Percentiles rank a stretch among this genome's conserved stretches.
Conservation (phyloP, 37 sponge, comb jelly and placozoan species). For the Theonella swinhoei region DNA sequence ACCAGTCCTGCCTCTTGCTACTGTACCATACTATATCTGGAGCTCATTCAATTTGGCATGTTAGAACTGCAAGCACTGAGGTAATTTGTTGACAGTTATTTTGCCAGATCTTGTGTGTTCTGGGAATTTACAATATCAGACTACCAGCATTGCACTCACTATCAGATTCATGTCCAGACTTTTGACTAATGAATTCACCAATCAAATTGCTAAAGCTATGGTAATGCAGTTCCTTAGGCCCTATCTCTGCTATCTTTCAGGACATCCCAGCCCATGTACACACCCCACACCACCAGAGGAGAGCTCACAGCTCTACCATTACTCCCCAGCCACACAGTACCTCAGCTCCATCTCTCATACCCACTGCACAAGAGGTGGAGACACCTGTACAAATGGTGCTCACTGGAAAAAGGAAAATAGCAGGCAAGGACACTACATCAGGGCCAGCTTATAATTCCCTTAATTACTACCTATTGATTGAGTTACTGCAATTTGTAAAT, state of each 20-base stretch:
- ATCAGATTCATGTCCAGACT: background rate
- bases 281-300: slow-evolving; percentile 17
- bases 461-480: no score
- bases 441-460: no score
- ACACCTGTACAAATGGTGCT: slow-evolving; percentile 54
- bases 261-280: slow-evolving; percentile 35
- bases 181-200: background rate
- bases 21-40: slow-evolving; percentile 7
- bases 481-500: no score
- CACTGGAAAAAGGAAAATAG: background rate
- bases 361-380: slow-evolving; percentile 3
- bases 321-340: slow-evolving; percentile 19
- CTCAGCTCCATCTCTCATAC: slow-evolving; percentile 46
- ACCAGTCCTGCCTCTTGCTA: background rate
- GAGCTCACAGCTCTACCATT: background rate
- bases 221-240: background rate
- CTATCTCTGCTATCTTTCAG: background rate
- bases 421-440: no score
- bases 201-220: background rate
- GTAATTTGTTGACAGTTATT: slow-evolving; percentile 11
- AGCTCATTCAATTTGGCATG: slow-evolving; percentile 51
- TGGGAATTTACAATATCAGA: background rate
- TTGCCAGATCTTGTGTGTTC: background rate
- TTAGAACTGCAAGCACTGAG: slow-evolving; percentile 26
- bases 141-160: background rate